phyloP scores from a whole-genome alignment of 2,113 vertebrate genomes.

The Lipophrys pholis region DNA sequence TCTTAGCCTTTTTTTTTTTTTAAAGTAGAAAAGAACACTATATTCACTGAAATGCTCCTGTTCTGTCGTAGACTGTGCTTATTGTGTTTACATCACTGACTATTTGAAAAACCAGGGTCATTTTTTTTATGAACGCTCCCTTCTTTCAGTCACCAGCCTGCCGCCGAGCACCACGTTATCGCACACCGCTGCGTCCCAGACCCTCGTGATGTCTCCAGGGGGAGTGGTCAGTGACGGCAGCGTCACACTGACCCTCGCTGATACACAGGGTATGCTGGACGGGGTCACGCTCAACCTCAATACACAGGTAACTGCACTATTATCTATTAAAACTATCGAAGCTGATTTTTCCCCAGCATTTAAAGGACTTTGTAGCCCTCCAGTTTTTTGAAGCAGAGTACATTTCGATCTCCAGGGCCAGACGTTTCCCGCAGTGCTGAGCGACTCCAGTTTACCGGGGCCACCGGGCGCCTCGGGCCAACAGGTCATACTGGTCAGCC shows the following conservation, averaged over 20 bases:
- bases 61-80: too few relatives aligned
- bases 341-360: too few relatives aligned
- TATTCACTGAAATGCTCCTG: too few relatives aligned
- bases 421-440: slow-evolving; percentile 90
- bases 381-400: not conserved
- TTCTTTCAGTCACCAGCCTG: slow-evolving; percentile 82
- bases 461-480: slow-evolving; percentile 83
- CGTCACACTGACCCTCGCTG: slow-evolving; percentile 94
- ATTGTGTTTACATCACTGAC: too few relatives aligned
- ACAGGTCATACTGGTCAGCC: slow-evolving; percentile 95
- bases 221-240: slow-evolving; percentile 89
- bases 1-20: too few relatives aligned
- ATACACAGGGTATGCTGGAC: slow-evolving; percentile 95
- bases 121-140: not conserved
- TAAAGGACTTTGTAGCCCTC: too few relatives aligned
- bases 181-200: slow-evolving; percentile 87
- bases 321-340: not conserved
- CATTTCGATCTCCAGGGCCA: slow-evolving; percentile 82
- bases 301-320: slow-evolving; percentile 84
- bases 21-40: too few relatives aligned
- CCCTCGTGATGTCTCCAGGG: slow-evolving; percentile 93
- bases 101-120: too few relatives aligned
- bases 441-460: slow-evolving; percentile 86
- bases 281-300: slow-evolving; percentile 94
- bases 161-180: slow-evolving; percentile 86